Conservation (phyloP, 1,140 invertebrate genomes). For the Phymorhynchus buccinoides region DNA sequence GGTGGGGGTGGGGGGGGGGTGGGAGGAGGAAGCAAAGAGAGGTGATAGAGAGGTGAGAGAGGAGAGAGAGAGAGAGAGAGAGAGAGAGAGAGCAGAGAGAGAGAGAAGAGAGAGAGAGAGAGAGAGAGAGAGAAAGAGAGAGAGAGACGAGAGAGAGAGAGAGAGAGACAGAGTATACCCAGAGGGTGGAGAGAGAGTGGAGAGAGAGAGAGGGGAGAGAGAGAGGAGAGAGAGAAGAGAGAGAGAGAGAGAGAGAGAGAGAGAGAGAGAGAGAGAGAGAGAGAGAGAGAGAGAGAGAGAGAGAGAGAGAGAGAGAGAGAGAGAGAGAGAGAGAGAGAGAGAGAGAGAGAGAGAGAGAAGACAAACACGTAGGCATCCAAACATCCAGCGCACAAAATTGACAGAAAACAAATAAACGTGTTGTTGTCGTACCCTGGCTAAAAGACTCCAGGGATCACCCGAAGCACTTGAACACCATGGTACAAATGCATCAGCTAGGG, state of each 20-base stretch:
- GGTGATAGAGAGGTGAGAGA: not conserved
- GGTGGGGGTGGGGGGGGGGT: no score
- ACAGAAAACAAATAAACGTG: not conserved
- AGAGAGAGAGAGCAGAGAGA: no score
- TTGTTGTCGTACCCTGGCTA: no score
- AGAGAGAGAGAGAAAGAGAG: no score
- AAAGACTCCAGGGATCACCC: no score
- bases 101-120: not conserved
- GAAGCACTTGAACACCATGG: no score
- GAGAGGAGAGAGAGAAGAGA: not conserved
- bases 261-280: not conserved
- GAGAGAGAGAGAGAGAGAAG: no score
- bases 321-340: not conserved
- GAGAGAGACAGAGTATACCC: no score
- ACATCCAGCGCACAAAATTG: not conserved
- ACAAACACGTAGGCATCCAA: not conserved
- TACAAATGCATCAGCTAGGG: no score
- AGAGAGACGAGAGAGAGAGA: no score
- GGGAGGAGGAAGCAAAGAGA: no score
- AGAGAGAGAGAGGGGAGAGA: not conserved
- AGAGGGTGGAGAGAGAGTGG: no score
- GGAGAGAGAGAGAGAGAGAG: not conserved
- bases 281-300: not conserved
- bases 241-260: slow-evolving; percentile 11
- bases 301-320: not conserved